These are phyloP conservation scores for Halichondria panicea DNA, from an alignment of 37 sponge, comb jelly and placozoan species.

Conservation along the genomic window DNA sequence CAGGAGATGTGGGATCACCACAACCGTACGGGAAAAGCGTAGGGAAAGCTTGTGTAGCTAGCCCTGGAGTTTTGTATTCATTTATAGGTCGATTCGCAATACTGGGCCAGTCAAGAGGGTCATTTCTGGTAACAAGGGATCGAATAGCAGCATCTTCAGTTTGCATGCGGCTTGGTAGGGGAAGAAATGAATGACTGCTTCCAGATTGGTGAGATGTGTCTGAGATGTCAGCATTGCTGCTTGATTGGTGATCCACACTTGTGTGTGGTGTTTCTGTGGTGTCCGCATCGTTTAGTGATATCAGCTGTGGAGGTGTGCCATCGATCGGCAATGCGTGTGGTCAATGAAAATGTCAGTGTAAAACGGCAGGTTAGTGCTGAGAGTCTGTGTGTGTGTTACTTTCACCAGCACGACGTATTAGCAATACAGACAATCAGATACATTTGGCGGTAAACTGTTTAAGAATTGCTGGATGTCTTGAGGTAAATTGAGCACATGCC, in stretches of 20 bases:
- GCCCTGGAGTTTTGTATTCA: slow-evolving; percentile 32
- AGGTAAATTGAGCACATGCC: slow-evolving; percentile 31
- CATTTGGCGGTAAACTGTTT: neutral
- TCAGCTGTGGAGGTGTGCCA: slow-evolving; percentile 6
- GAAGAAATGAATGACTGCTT: slow-evolving; percentile 28
- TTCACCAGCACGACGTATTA: neutral
- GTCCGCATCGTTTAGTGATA: neutral
- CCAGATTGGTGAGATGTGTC: too few species aligned
- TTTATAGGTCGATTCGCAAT: slow-evolving; percentile 13
- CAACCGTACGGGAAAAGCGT: slow-evolving; percentile 50
- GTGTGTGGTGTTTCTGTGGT: too few species aligned
- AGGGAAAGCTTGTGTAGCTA: slow-evolving; percentile 34
- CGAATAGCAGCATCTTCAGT: slow-evolving; percentile 25
- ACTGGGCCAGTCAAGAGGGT: slow-evolving; percentile 30
- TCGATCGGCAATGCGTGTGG: slow-evolving; percentile 9
- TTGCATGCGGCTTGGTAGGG: neutral
- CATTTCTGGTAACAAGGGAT: neutral
- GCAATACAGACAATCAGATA: neutral
- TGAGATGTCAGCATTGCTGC: too few species aligned
- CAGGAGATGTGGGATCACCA: slow-evolving; percentile 24
- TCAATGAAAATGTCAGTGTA: slow-evolving; percentile 30
- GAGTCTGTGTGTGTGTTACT: slow-evolving; percentile 29
- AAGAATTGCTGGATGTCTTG: slow-evolving; percentile 29
- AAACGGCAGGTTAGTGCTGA: neutral
- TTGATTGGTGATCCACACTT: too few species aligned